phyloP scores from a whole-genome alignment of 2,888 invertebrate genomes.

The Teleogryllus oceanicus region DNA sequence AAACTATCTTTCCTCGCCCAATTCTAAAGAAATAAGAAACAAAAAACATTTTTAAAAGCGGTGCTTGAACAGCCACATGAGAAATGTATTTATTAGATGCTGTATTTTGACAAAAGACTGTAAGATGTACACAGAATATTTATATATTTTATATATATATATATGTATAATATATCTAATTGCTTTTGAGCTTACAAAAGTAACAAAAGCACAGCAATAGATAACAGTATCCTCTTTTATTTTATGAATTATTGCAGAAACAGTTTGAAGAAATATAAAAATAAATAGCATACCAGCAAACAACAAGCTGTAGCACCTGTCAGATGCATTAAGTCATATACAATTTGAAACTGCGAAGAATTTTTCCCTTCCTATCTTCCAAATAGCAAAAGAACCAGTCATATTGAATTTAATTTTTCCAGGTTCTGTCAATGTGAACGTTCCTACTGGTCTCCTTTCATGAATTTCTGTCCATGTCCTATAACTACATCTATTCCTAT shows the following conservation, averaged over 20 bases:
- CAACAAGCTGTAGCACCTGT: neutral
- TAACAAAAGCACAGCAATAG: slow-evolving; percentile 1
- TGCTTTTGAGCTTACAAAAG: neutral
- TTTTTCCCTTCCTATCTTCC: neutral
- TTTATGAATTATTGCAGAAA: slow-evolving; percentile 9
- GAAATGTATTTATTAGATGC: neutral
- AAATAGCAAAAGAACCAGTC: neutral
- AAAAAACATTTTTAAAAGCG: neutral
- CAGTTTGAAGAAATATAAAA: slow-evolving; percentile 4
- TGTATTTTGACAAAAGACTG: neutral
- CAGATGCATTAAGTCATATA: neutral
- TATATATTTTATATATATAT: neutral
- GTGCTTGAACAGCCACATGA: neutral
- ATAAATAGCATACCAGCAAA: slow-evolving; percentile 9
- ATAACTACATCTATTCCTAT: neutral
- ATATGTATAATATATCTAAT: neutral
- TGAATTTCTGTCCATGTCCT: neutral
- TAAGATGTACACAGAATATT: neutral
- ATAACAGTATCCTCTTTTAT: slow-evolving; percentile 6
- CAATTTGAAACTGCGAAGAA: neutral
- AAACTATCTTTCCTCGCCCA: too few species aligned
- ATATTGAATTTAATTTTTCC: neutral
- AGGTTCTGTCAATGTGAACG: neutral
- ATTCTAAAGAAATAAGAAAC: neutral
- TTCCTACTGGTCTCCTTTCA: neutral